These are phyloP conservation scores for Puffinus mauretanicus DNA, from an alignment of 2,113 vertebrate species.

Conservation along the genomic window DNA sequence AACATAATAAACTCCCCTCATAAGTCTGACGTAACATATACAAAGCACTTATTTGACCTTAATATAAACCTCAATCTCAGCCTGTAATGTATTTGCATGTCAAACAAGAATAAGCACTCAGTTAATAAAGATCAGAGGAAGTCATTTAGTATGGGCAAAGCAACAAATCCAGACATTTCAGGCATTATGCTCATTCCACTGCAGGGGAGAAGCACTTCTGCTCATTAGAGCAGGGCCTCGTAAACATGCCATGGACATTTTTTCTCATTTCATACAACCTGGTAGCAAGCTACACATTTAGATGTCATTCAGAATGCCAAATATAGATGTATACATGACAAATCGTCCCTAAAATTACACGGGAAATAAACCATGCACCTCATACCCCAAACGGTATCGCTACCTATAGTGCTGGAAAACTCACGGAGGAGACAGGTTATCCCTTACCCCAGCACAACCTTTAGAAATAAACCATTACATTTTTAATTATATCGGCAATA, in stretches of 20 bases:
- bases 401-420: neutral
- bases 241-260: fast-evolving
- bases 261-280: neutral
- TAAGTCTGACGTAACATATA: neutral
- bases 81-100: neutral
- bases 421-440: neutral
- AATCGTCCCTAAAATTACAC: neutral
- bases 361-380: neutral
- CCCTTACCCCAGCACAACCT: neutral
- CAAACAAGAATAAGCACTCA: neutral
- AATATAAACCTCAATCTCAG: neutral
- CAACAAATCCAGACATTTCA: neutral
- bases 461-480: neutral
- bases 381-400: neutral
- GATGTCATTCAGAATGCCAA: neutral
- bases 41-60: neutral
- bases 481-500: neutral
- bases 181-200: neutral
- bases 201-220: neutral
- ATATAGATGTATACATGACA: neutral
- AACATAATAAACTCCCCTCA: neutral
- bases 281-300: neutral
- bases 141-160: neutral
- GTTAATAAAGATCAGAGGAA: neutral
- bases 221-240: fast-evolving